phyloP scores from a whole-genome alignment of 2,888 invertebrate genomes.

The Deroplatys truncata region DNA sequence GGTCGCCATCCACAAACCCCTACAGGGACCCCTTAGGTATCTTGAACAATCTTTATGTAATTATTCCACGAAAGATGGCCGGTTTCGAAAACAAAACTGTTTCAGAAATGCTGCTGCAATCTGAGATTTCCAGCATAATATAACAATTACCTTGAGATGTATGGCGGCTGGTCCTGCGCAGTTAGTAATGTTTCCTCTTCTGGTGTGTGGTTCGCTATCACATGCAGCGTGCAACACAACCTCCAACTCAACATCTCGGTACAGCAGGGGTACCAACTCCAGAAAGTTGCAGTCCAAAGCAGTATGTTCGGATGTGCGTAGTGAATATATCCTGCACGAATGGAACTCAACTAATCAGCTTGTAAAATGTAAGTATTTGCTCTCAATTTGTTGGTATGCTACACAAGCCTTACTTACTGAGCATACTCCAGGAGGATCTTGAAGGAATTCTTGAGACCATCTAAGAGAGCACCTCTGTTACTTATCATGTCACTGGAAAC shows the following conservation, averaged over 20 bases:
- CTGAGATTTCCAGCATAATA: no score
- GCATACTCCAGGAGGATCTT: slow-evolving; percentile 47
- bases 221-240: slow-evolving; percentile 54
- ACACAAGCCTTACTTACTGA: slow-evolving; percentile 41
- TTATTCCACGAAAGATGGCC: no score
- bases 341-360: not conserved
- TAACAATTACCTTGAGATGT: slow-evolving; percentile 48
- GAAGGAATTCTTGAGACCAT: slow-evolving; percentile 47
- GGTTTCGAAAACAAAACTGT: no score
- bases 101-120: no score
- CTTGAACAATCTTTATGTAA: no score
- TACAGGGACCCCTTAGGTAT: no score
- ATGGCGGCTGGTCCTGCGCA: slow-evolving; percentile 61
- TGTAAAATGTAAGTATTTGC: no score
- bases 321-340: slow-evolving; percentile 53
- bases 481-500: slow-evolving; percentile 44
- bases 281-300: slow-evolving; percentile 61
- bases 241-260: slow-evolving; percentile 50
- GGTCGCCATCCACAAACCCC: no score
- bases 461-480: slow-evolving; percentile 45
- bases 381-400: not conserved
- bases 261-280: slow-evolving; percentile 58
- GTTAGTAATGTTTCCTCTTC: slow-evolving; percentile 46
- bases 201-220: slow-evolving; percentile 43
- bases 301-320: slow-evolving; percentile 60